phyloP scores from a whole-genome alignment of 2,888 invertebrate genomes.

The Homarus gammarus region DNA sequence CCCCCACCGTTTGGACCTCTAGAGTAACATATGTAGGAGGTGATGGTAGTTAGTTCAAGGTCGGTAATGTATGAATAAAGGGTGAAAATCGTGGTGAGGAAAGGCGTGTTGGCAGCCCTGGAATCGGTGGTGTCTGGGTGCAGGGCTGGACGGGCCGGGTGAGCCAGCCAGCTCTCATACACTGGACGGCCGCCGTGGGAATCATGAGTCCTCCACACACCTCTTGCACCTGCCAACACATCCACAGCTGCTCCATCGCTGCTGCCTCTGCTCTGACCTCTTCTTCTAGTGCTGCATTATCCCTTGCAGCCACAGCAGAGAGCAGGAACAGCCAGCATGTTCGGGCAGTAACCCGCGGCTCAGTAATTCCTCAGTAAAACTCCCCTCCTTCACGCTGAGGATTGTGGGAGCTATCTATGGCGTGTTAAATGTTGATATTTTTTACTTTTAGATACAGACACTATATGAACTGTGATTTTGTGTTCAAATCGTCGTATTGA shows the following conservation, averaged over 20 bases:
- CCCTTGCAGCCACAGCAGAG: conserved; percentile 6
- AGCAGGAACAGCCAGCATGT: conserved; percentile 7
- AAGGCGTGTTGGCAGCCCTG: conserved; percentile 67
- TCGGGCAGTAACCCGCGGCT: conserved; percentile 65
- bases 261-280: neutral
- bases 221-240: conserved; percentile 42
- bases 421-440: conserved; percentile 77
- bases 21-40: neutral
- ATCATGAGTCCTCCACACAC: conserved; percentile 25
- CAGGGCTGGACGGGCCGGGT: conserved; percentile 24
- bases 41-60: conserved; percentile 1
- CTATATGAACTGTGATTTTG: conserved; percentile 28
- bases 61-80: neutral
- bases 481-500: neutral
- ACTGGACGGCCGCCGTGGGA: conserved; percentile 35
- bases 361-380: conserved; percentile 79
- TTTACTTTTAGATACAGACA: conserved; percentile 27
- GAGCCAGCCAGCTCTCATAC: conserved; percentile 17
- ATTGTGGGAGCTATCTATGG: conserved; percentile 80
- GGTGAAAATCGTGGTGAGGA: conserved; percentile 7
- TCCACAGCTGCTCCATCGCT: conserved; percentile 17
- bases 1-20: neutral
- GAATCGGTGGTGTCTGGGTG: conserved; percentile 24
- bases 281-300: neutral
- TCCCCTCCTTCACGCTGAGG: conserved; percentile 78